Percentiles rank a stretch among this genome's conserved stretches.
Evolutionary conservation across 2,888 invertebrate species (phyloP).

Genomic region (Anorthoa munda): DNA sequence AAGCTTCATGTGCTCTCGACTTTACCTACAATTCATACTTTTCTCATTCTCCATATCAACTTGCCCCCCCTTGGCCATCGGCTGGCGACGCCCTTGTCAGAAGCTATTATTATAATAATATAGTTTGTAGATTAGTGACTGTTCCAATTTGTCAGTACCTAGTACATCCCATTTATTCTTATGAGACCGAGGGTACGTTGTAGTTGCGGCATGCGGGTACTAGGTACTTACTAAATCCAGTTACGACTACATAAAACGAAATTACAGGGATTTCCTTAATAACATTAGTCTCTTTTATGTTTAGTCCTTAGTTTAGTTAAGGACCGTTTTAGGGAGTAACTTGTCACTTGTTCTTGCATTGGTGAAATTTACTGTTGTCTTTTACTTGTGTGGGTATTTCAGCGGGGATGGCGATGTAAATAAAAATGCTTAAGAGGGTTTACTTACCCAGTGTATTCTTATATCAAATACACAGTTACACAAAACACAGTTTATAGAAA

Average conservation of each 20-base stretch:
- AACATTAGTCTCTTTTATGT: slow-evolving; percentile 2
- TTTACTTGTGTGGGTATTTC: too few relatives aligned
- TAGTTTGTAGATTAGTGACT: neutral
- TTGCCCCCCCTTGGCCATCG: too few relatives aligned
- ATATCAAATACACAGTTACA: too few relatives aligned
- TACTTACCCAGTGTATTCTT: too few relatives aligned
- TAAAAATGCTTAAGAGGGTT: too few relatives aligned
- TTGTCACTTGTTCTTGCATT: neutral
- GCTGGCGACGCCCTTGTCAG: too few relatives aligned
- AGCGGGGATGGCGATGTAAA: too few relatives aligned
- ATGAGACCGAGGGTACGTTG: slow-evolving; percentile 1
- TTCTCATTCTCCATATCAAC: too few relatives aligned
- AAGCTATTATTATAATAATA: neutral
- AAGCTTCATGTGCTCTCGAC: too few relatives aligned
- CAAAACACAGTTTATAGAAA: too few relatives aligned
- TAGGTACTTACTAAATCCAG: neutral
- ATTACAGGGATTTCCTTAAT: neutral
- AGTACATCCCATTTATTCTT: neutral
- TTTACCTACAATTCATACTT: too few relatives aligned
- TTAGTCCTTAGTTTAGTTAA: neutral
- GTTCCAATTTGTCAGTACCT: neutral
- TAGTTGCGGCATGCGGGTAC: neutral
- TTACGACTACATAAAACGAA: slow-evolving; percentile 10
- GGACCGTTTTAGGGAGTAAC: neutral
- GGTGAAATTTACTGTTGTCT: too few relatives aligned